Base-by-base conservation (phyloP, 2,888 invertebrate genomes). In the Scaptodrosophila latifasciaeformis region DNA sequence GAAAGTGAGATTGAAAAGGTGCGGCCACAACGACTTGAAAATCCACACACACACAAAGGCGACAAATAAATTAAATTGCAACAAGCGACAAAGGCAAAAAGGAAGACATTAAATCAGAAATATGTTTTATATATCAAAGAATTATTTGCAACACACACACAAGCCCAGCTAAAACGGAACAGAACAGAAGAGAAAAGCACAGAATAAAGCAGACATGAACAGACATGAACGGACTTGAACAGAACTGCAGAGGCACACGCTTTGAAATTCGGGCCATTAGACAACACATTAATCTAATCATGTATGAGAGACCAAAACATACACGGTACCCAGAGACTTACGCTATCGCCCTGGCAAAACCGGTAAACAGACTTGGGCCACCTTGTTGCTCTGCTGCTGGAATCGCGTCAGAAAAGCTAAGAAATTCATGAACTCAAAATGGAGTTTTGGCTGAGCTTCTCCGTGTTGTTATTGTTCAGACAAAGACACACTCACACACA, bases 241-340 rank as follows among this genome's bases (percentile, higher is more conserved):
- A 18, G 5, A 12, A 6, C 2, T 21, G 6, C n/a, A 30, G 12
- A 27, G 18, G 42, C 13, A 29, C 9, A 43, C 7, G 2, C 15
- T n/a, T 21, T 6, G 2, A 18, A 35, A 19, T 40, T 59, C 35
- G 46, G 59, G 66, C 77, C 78, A 77, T 74, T 74, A 77, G 69
- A 62, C 70, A 74, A 62, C 65, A 67, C 74, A 74, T 75, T 74
- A 77, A 74, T 74, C 74, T 77, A 74, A 77, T 74, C 75, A 75
- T 70, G 55, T 65, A 59, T 58, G 37, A 37, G 37, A 13, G 17
- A 37, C 13, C 34, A 34, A 34, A 13, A 15, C 12, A 64, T 64
- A 54, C 51, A 52, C 52, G 24, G 17, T 2, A 34, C 3, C 5
- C 17, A 10, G 21, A 44, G 9, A 31, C 35, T 17, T n/a, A n/a